phyloP scores from a whole-genome alignment of 2,888 invertebrate genomes.

The Lasioglossum lativentre region DNA sequence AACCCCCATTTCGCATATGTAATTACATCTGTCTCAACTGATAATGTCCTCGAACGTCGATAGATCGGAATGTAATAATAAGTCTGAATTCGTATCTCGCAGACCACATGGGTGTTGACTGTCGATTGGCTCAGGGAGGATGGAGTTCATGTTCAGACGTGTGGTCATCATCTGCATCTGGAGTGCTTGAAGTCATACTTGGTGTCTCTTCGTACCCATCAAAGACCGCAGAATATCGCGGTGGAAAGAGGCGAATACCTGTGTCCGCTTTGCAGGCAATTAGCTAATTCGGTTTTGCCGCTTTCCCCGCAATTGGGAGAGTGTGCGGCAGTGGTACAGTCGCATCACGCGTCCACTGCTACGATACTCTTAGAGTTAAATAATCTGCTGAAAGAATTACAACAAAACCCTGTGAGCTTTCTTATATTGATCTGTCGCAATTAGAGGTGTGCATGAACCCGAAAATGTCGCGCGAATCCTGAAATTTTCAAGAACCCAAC shows the following conservation, averaged over 20 bases:
- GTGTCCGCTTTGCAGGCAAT: constrained; percentile 97
- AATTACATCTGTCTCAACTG: constrained; percentile 65
- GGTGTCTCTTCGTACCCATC: constrained; percentile 92
- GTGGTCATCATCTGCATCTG: constrained; percentile 98
- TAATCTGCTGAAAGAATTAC: constrained; percentile 89
- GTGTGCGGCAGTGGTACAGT: constrained; percentile 88
- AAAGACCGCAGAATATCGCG: constrained; percentile 90
- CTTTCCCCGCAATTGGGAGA: constrained; percentile 90
- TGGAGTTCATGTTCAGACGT: constrained; percentile 97
- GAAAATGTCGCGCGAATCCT: too few species aligned
- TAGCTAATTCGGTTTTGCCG: constrained; percentile 95
- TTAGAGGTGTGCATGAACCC: neutral
- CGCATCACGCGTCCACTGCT: constrained; percentile 85
- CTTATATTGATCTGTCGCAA: neutral
- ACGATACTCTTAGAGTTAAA: constrained; percentile 85
- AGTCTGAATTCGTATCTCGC: neutral
- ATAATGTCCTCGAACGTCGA: neutral
- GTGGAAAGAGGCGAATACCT: constrained; percentile 95
- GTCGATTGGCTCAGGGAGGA: constrained; percentile 95
- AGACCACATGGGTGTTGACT: constrained; percentile 92
- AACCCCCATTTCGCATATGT: constrained; percentile 91
- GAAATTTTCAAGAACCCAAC: too few species aligned
- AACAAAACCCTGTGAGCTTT: constrained; percentile 87
- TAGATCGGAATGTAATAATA: neutral
- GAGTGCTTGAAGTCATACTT: constrained; percentile 97